Evolutionary conservation across 2,888 invertebrate genomes (phyloP).

Genomic region (Pseudanteris insignis): DNA sequence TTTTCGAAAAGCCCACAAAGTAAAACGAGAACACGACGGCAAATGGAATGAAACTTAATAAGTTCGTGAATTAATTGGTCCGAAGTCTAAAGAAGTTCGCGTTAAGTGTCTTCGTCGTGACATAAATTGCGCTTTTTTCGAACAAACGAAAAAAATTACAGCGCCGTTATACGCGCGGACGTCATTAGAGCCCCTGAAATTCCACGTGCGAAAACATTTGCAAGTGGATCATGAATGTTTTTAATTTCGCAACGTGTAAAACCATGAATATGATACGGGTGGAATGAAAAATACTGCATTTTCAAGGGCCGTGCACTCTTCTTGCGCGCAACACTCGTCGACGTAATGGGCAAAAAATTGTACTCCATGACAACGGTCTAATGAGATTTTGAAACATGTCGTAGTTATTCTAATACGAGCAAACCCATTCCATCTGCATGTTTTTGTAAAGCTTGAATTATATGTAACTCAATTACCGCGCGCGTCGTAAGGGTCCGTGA

Average conservation of each 20-base stretch:
- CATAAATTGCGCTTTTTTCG: no score
- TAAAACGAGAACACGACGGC: no score
- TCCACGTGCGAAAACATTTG: slow-evolving; percentile 11
- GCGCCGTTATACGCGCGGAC: no score
- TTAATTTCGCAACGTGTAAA: slow-evolving; percentile 24
- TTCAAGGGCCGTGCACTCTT: slow-evolving; percentile 32
- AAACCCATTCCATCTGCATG: no score
- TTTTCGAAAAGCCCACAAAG: no score
- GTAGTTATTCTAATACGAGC: slow-evolving; percentile 49
- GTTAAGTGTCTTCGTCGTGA: no score
- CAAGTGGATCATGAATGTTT: slow-evolving; percentile 32
- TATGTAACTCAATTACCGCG: slow-evolving; percentile 57
- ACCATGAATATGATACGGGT: slow-evolving; percentile 20
- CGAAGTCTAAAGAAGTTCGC: no score
- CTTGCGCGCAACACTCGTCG: slow-evolving; percentile 44
- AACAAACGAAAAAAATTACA: no score
- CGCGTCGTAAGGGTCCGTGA: slow-evolving; percentile 46
- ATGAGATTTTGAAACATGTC: slow-evolving; percentile 65
- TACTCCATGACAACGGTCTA: slow-evolving; percentile 57
- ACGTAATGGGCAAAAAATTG: slow-evolving; percentile 59
- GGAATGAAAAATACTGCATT: slow-evolving; percentile 22
- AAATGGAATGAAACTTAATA: no score
- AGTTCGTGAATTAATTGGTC: no score
- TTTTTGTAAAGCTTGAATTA: slow-evolving; percentile 49
- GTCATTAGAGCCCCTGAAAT: no score